Conservation (phyloP, 2,888 invertebrate species). For the Achlya flavicornis region DNA sequence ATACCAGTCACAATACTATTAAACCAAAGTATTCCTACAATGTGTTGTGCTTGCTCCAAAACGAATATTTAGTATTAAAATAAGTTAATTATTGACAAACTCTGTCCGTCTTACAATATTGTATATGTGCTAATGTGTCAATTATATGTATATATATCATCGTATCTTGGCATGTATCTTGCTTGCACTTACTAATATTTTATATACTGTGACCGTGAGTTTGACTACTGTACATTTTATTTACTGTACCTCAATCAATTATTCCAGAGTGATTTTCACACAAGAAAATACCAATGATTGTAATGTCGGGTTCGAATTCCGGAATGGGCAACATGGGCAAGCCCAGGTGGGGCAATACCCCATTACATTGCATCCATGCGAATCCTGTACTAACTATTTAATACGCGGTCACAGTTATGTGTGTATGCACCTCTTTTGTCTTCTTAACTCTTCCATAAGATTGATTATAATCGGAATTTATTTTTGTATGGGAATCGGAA, state of each 20-base stretch:
- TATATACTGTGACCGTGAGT: conserved; percentile 15
- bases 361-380: background rate
- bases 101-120: conserved; percentile 57
- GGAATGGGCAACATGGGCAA: background rate
- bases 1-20: conserved; percentile 26
- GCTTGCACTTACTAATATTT: conserved; percentile 40
- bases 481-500: conserved; percentile 42
- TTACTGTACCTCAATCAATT: background rate
- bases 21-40: conserved; percentile 59
- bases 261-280: no score
- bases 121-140: conserved; percentile 68
- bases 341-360: background rate
- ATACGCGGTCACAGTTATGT: conserved; percentile 29
- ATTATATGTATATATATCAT: conserved; percentile 59
- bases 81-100: conserved; percentile 39
- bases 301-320: background rate
- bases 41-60: conserved; percentile 64
- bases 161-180: conserved; percentile 37
- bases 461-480: conserved; percentile 43
- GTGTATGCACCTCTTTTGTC: conserved; percentile 43
- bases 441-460: conserved; percentile 49
- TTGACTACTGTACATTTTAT: conserved; percentile 16
- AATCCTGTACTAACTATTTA: background rate
- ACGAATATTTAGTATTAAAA: conserved; percentile 35
- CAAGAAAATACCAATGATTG: no score